A percentile compares a stretch with the other conserved stretches of the same genome.
Evolutionary conservation across 2,888 invertebrate species (phyloP).

Genomic region (Ligdia adustata): DNA sequence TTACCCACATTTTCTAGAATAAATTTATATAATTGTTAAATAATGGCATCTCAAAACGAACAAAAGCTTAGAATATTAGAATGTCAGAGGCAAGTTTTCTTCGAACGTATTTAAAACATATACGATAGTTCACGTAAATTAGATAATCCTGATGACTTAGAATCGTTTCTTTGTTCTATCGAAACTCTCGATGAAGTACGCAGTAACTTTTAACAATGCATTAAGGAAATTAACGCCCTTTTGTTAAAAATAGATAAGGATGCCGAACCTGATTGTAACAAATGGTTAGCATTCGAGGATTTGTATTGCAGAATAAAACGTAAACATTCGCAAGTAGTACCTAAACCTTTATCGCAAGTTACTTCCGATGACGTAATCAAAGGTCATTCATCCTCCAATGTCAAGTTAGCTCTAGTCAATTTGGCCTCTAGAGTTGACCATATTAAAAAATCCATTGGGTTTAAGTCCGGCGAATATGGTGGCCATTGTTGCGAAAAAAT

Average conservation of each 20-base stretch:
- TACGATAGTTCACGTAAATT: not conserved
- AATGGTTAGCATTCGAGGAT: conserved; percentile 3
- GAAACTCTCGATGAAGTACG: conserved; percentile 1
- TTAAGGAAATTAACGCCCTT: not conserved
- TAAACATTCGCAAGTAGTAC: not conserved
- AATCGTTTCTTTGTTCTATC: not conserved
- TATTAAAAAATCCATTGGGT: no score
- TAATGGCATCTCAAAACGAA: no score
- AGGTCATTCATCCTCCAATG: not conserved
- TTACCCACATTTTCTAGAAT: no score
- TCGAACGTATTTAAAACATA: not conserved
- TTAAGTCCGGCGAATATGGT: no score
- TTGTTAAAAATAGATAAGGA: not conserved
- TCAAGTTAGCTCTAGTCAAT: not conserved
- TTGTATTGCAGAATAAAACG: conserved; percentile 2
- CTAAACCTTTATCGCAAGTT: not conserved
- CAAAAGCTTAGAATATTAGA: conserved; percentile 2
- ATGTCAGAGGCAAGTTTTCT: not conserved
- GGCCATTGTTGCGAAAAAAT: no score
- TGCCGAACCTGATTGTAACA: conserved; percentile 1
- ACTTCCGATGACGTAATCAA: not conserved
- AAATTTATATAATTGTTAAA: no score
- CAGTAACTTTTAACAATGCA: not conserved
- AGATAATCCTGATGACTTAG: not conserved
- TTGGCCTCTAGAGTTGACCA: no score